These are phyloP conservation scores for Epizoanthus illoricatus DNA, from an alignment of 92 coral and sea anemone species.

Conservation along the genomic window DNA sequence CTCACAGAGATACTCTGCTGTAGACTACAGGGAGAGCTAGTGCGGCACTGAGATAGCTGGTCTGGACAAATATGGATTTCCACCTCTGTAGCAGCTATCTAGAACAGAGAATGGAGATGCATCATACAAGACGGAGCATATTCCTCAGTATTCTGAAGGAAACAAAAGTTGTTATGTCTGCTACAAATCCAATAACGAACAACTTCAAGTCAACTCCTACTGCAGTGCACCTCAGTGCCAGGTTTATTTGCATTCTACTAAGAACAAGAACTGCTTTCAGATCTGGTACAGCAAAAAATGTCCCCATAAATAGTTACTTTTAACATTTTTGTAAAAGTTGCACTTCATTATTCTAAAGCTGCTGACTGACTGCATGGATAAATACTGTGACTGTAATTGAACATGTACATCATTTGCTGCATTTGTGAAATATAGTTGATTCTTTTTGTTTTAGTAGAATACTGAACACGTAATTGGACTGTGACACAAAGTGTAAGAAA, in stretches of 20 bases:
- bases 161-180: slow-evolving; percentile 55
- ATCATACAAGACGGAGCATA: slow-evolving; percentile 22
- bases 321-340: neutral
- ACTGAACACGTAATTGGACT: neutral
- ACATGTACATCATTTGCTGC: too few relatives aligned
- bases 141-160: neutral
- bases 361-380: too few relatives aligned
- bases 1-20: too few relatives aligned
- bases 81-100: too few relatives aligned
- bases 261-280: slow-evolving; percentile 35
- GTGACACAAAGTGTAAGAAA: neutral
- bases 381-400: too few relatives aligned
- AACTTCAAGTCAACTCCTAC: slow-evolving; percentile 24
- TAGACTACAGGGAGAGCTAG: neutral
- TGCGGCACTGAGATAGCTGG: slow-evolving; percentile 42
- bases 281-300: slow-evolving; percentile 21
- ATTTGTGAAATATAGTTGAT: neutral
- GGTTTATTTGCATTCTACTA: slow-evolving; percentile 41
- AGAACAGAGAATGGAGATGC: too few relatives aligned
- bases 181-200: slow-evolving; percentile 30
- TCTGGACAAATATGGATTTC: slow-evolving; percentile 32
- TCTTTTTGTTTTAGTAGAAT: neutral
- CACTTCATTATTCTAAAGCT: too few relatives aligned
- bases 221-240: slow-evolving; percentile 62
- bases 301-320: neutral